Evolutionary conservation across 2,888 invertebrate species (phyloP), one percentile per base, ranked within the genome.

Genomic region (Zaprionus lineosus): DNA sequence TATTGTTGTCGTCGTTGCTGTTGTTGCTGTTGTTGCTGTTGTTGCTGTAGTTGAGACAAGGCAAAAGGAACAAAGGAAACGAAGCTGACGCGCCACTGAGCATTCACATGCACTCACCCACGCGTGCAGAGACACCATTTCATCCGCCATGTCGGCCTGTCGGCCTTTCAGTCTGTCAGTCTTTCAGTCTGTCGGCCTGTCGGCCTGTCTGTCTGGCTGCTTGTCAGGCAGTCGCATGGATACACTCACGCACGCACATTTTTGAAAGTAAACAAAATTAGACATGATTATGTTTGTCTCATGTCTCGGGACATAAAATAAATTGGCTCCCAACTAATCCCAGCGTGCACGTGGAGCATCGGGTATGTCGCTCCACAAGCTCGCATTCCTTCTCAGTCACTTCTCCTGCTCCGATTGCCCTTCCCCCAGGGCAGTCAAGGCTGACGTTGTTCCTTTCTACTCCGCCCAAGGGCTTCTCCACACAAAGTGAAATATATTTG

Each of bases 251-350:
- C 83, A 82, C 79, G 66, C 79, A 74, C 77, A 74, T 82, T 84
- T 82, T 84, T 74, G 78, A 74, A 81, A 78, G 76, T 83, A 86
- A 84, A 83, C 86, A 86, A 83, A 84, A 83, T 83, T 83, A 83
- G 83, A 83, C 68, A 79, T 83, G 83, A 84, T 83, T 81, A 84
- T 84, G 81, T 86, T 86, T 84, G 84, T n/a, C n/a, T n/a, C n/a
- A n/a, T 81, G 81, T 67, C 69, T 69, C 51, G 70, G 72, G 78
- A 67, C 84, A 86, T 86, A 81, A 82, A 82, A 82, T 84, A 82
- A 82, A 82, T 82, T 82, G 84, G 83, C 82, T 84, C 67, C 82
- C 63, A 76, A 84, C 82, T 79, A 82, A 82, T 84, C 79, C 79
- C 76, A 63, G 56, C 53, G 55, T 63, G 62, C 75, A 82, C 79